Percentiles rank a stretch among this genome's conserved stretches.
Evolutionary conservation across 2,888 invertebrate genomes (phyloP).

Genomic region (Napeogenes inachia): DNA sequence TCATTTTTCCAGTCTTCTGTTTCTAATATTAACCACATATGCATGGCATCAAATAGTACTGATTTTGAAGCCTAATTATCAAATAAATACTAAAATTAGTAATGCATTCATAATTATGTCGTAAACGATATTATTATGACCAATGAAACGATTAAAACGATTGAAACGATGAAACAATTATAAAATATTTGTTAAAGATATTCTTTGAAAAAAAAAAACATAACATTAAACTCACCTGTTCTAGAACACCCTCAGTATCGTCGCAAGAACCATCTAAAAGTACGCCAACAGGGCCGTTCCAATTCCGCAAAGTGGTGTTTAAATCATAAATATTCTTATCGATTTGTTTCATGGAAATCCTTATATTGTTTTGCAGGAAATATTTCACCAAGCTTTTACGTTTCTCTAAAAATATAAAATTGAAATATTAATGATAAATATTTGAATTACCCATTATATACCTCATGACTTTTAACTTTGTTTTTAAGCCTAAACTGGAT

Average conservation of each 20-base stretch:
- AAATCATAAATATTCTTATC: constrained; percentile 26
- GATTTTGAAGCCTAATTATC: constrained; percentile 48
- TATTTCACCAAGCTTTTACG: constrained; percentile 31
- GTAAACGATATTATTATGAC: no score
- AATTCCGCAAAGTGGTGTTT: constrained; percentile 35
- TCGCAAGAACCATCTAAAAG: constrained; percentile 46
- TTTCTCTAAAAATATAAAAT: constrained; percentile 31
- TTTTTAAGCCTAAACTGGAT: no score
- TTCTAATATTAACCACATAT: constrained; percentile 50
- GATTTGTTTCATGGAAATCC: constrained; percentile 37
- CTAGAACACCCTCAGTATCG: constrained; percentile 33
- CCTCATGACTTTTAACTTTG: no score
- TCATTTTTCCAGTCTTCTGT: constrained; percentile 17
- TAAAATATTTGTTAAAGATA: no score
- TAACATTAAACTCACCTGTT: constrained; percentile 36
- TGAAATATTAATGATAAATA: no score
- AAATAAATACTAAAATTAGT: background rate
- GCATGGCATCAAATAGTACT: constrained; percentile 47
- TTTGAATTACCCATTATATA: no score
- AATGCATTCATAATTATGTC: no score
- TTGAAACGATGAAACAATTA: no score
- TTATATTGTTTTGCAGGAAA: constrained; percentile 34
- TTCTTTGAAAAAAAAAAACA: background rate
- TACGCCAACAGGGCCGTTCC: constrained; percentile 43
- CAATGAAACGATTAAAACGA: no score